These are phyloP conservation scores for Neoniphon sammara DNA, from an alignment of 2,797 vertebrate species.

Conservation along the genomic window DNA sequence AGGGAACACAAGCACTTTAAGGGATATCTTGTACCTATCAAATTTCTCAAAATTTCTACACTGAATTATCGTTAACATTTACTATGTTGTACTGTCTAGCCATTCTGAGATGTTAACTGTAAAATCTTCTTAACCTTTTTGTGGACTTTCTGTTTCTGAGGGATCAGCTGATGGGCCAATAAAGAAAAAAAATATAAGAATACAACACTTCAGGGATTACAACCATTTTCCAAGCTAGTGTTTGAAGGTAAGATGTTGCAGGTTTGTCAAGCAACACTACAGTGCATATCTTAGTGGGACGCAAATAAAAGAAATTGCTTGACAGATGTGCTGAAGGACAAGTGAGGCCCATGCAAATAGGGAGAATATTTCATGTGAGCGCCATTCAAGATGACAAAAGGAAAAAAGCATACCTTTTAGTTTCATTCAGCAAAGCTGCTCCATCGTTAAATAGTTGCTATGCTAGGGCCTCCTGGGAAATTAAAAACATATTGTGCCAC, in stretches of 20 bases:
- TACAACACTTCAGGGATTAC: conserved; percentile 12
- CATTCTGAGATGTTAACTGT: too few species aligned
- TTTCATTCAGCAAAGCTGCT: conserved; percentile 77
- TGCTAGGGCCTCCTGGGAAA: conserved; percentile 82
- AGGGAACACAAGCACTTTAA: too few species aligned
- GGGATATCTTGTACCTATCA: too few species aligned
- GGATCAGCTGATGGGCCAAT: too few species aligned
- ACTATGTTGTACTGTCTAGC: too few species aligned
- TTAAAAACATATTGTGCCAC: conserved; percentile 87
- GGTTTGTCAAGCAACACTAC: conserved; percentile 23
- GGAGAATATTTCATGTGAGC: conserved; percentile 58
- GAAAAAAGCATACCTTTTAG: conserved; percentile 73
- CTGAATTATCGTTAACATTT: too few species aligned
- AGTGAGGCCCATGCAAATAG: conserved; percentile 48
- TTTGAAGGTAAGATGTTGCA: conserved; percentile 4
- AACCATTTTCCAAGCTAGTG: not conserved
- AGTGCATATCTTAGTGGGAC: conserved; percentile 30
- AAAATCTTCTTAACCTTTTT: too few species aligned
- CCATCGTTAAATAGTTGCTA: conserved; percentile 82
- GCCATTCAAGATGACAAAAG: conserved; percentile 67
- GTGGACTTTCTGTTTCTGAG: too few species aligned
- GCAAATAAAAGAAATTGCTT: conserved; percentile 32
- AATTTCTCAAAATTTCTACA: too few species aligned
- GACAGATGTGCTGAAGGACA: conserved; percentile 41
- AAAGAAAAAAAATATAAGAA: not conserved